These are phyloP conservation scores for Phrynocephalus vlangalii DNA, from an alignment of 2,797 vertebrate species.

Conservation along the genomic window DNA sequence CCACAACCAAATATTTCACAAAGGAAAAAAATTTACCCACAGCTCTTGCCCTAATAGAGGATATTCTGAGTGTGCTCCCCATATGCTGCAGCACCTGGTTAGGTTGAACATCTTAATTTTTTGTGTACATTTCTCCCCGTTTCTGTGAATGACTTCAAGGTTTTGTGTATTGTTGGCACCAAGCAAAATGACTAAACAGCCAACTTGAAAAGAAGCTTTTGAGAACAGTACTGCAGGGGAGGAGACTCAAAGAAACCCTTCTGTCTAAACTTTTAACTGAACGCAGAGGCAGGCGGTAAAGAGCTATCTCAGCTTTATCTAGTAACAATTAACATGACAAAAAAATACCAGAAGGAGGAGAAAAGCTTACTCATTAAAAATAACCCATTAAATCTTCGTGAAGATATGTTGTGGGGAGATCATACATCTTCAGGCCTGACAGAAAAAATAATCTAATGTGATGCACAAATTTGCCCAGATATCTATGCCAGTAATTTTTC, in stretches of 20 bases:
- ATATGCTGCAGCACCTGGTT: background rate
- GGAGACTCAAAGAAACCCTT: constrained; percentile 14
- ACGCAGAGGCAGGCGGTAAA: constrained; percentile 7
- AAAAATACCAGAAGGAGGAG: constrained; percentile 27
- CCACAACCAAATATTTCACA: too few relatives aligned
- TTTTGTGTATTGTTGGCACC: background rate
- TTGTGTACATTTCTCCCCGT: constrained; percentile 24
- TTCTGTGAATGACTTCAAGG: constrained; percentile 21
- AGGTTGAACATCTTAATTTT: background rate
- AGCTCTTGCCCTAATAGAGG: background rate
- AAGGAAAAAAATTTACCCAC: background rate
- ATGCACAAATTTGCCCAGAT: constrained; percentile 63
- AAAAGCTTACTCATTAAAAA: constrained; percentile 45
- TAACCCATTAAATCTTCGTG: constrained; percentile 58
- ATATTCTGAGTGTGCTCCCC: background rate
- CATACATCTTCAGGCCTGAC: constrained; percentile 49
- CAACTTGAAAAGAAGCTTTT: constrained; percentile 3
- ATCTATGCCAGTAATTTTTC: constrained; percentile 54
- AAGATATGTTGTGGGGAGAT: constrained; percentile 40
- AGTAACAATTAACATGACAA: background rate
- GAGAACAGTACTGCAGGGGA: constrained; percentile 23
- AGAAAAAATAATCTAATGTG: constrained; percentile 63
- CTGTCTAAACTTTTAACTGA: constrained; percentile 22
- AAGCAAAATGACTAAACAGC: constrained; percentile 23
- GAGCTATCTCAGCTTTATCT: constrained; percentile 25